Conservation (phyloP, 1,140 invertebrate species). For the Plutomurus gul region DNA sequence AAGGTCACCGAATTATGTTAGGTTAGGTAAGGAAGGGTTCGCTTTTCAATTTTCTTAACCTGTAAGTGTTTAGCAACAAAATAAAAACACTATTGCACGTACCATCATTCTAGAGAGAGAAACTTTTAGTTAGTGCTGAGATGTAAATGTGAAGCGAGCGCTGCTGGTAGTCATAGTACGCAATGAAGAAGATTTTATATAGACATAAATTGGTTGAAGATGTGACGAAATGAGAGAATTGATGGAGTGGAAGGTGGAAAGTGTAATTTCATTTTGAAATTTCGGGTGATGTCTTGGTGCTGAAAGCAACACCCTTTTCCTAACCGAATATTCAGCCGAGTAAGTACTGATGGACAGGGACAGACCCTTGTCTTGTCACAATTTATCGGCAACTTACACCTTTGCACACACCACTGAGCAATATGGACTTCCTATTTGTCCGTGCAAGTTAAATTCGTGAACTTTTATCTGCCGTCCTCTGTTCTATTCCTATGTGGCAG, state of each 20-base stretch:
- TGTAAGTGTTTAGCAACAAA: not conserved
- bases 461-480: too few relatives aligned
- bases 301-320: slow-evolving; percentile 50
- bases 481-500: too few relatives aligned
- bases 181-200: too few relatives aligned
- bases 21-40: not conserved
- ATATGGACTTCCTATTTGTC: not conserved
- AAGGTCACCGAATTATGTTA: too few relatives aligned
- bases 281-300: slow-evolving; percentile 49
- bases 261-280: slow-evolving; percentile 29
- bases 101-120: not conserved
- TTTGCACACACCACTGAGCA: slow-evolving; percentile 8
- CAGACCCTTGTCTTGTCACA: not conserved
- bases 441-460: too few relatives aligned
- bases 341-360: slow-evolving; percentile 18
- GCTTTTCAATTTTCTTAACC: not conserved
- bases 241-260: slow-evolving; percentile 36
- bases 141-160: not conserved
- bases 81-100: not conserved
- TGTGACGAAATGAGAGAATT: not conserved
- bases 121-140: not conserved
- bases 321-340: not conserved
- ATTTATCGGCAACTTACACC: slow-evolving; percentile 8
- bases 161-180: too few relatives aligned
- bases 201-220: too few relatives aligned